Evolutionary conservation across 2,797 vertebrate genomes (phyloP).

Genomic region (Epinephelus malabaricus): DNA sequence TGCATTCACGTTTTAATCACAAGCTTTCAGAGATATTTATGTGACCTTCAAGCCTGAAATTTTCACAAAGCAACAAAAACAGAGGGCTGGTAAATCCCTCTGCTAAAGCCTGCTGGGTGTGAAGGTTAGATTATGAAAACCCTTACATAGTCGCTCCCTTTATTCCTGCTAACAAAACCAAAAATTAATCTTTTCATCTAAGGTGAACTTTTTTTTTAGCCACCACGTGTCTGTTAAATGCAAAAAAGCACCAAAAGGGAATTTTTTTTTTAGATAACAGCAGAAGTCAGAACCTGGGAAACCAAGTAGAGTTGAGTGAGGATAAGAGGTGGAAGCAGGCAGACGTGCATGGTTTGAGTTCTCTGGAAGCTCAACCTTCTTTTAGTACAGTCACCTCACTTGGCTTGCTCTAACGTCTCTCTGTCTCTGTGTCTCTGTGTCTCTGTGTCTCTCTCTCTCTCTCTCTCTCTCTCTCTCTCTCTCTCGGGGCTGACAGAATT

Average conservation of each 20-base stretch:
- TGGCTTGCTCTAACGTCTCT: constrained; percentile 78
- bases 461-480: constrained; percentile 73
- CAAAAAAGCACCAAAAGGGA: constrained; percentile 20
- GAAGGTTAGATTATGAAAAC: constrained; percentile 78
- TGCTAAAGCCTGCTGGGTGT: constrained; percentile 67
- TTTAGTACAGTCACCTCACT: constrained; percentile 90
- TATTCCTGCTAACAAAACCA: constrained; percentile 47
- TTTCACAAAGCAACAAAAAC: constrained; percentile 70
- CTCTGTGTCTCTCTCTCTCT: constrained; percentile 87
- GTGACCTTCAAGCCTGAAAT: constrained; percentile 73
- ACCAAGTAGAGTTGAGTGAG: constrained; percentile 35
- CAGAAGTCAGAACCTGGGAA: constrained; percentile 37
- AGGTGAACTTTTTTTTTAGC: constrained; percentile 21
- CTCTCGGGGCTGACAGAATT: constrained; percentile 94
- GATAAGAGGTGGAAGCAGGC: constrained; percentile 49
- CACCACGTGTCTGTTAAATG: background rate
- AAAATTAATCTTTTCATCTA: constrained; percentile 55
- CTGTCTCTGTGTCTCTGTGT: constrained; percentile 38
- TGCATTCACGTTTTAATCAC: constrained; percentile 60
- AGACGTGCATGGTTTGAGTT: constrained; percentile 60
- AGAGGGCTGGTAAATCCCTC: constrained; percentile 65
- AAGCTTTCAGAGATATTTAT: constrained; percentile 54
- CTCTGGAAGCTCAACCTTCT: constrained; percentile 89
- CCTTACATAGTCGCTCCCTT: constrained; percentile 43
- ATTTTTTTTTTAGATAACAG: background rate